These are phyloP conservation scores for Prinia subflava DNA, from an alignment of 2,113 vertebrate species.

Conservation along the genomic window DNA sequence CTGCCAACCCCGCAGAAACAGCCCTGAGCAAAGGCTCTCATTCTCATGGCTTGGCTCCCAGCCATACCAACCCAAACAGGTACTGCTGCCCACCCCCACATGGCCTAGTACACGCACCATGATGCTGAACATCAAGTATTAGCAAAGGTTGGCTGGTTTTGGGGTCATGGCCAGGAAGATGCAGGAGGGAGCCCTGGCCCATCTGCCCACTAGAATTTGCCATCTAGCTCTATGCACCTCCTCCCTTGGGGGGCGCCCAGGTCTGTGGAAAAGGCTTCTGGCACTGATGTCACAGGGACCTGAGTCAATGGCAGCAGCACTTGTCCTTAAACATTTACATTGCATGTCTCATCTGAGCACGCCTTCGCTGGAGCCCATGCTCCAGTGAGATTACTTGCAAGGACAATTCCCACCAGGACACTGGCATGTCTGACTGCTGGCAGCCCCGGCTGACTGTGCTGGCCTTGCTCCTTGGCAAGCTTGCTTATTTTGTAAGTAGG, in stretches of 20 bases:
- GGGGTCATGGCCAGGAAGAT: background rate
- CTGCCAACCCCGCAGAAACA: background rate
- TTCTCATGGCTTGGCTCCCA: background rate
- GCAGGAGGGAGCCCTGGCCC: background rate
- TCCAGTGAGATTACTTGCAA: background rate
- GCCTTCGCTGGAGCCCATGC: rapidly evolving
- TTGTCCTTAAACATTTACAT: background rate
- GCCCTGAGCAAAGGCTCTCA: background rate
- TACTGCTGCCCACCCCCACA: background rate
- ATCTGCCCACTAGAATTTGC: background rate
- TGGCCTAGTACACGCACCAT: background rate
- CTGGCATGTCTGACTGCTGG: background rate
- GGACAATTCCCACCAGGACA: rapidly evolving
- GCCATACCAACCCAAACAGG: background rate
- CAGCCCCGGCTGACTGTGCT: background rate
- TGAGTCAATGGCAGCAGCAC: background rate
- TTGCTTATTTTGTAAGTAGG: background rate
- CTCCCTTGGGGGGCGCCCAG: background rate
- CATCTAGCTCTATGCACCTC: background rate
- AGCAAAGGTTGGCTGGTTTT: background rate
- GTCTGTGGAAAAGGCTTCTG: background rate
- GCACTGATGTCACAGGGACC: background rate
- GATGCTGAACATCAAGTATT: background rate
- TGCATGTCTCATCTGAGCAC: background rate
- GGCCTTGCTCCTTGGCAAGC: background rate